phyloP scores from a whole-genome alignment of 2,888 invertebrate genomes.

The Lasioglossum vierecki region DNA sequence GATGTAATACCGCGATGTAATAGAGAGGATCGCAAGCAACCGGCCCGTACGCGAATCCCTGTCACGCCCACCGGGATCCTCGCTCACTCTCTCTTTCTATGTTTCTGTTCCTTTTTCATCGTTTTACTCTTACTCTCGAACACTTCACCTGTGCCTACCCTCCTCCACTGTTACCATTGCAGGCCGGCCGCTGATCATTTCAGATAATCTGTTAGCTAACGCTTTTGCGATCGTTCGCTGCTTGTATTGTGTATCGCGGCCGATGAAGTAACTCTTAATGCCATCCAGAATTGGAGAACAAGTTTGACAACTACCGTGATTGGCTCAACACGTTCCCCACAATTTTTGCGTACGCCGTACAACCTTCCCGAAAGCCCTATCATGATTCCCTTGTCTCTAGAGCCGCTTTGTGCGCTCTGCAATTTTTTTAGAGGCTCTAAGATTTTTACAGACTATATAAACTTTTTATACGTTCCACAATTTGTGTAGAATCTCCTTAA shows the following conservation, averaged over 20 bases:
- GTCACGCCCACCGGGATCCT: not conserved
- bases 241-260: not conserved
- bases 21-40: conserved; percentile 1
- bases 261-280: not conserved
- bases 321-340: not conserved
- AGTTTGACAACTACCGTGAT: not conserved
- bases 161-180: not conserved
- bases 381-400: not conserved
- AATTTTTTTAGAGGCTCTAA: not conserved
- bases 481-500: too few relatives aligned
- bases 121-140: not conserved
- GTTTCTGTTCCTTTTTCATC: not conserved
- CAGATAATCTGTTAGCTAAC: not conserved
- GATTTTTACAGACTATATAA: too few relatives aligned
- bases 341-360: not conserved
- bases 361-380: not conserved
- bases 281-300: not conserved
- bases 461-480: too few relatives aligned
- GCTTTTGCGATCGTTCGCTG: not conserved
- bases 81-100: not conserved
- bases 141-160: not conserved
- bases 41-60: not conserved
- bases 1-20: conserved; percentile 2
- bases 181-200: not conserved
- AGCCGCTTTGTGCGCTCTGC: not conserved